Base-by-base conservation (phyloP, 1,140 invertebrate genomes). In the Hypsibius dujardini region DNA sequence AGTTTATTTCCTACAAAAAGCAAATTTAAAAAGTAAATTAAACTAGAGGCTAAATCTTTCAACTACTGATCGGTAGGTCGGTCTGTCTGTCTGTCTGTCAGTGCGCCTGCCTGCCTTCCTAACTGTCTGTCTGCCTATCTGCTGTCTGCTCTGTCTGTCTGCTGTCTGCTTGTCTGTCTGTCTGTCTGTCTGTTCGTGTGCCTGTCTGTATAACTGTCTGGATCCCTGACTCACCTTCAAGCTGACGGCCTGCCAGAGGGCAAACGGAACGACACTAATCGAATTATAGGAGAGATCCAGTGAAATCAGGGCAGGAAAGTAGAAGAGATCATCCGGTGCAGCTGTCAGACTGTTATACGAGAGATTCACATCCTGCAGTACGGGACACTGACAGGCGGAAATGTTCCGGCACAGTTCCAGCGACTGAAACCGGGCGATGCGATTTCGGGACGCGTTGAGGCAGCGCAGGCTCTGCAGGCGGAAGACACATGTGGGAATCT, bases 201-300 rank as follows among this genome's bases (percentile, higher is more conserved):
- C n/a, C n/a, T n/a, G n/a, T n/a, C n/a, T n/a, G n/a, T n/a, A n/a
- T n/a, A n/a, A n/a, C n/a, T n/a, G n/a, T n/a, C n/a, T n/a, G n/a
- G n/a, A n/a, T n/a, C n/a, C n/a, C n/a, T n/a, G n/a, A n/a, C n/a
- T n/a, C n/a, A n/a, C 93, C 72, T 89, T 85, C 46, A 97, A 80
- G 73, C 88, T 88, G 0, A 90, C 89, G 1, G 90, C 85, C n/a
- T 84, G 80, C 95, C 95, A 98, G 78, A 98, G 82, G 72, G 87
- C 86, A 69, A 87, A 84, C 0, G 94, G 92, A 47, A 97, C 77
- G 70, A 83, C 81, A 60, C 88, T 87, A n/a, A 98, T 79, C 78
- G 92, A 91, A 79, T 98, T 98, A 77, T 95, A 91, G 0, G 92
- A 92, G 0, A 94, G 85, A 79, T 97, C 92, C 74, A 98, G 81